A percentile compares a stretch with the other conserved stretches of the same genome.
phyloP scores from a whole-genome alignment of 2,113 vertebrate genomes.

The Terrapene triunguis region DNA sequence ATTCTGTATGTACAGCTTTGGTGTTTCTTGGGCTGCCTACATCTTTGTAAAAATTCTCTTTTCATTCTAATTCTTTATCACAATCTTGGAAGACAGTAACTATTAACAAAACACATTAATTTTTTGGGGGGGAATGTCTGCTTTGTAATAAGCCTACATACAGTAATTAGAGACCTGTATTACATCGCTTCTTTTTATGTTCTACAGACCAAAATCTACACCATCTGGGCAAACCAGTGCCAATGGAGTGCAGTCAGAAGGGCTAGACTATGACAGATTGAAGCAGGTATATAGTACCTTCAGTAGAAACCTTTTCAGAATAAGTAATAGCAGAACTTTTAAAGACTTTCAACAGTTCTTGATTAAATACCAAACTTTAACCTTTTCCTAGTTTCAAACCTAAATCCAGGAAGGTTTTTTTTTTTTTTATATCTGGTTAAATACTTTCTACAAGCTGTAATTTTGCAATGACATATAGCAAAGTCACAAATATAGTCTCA shows the following conservation, averaged over 20 bases:
- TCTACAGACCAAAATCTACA: constrained; percentile 94
- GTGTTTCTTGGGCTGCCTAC: constrained; percentile 54
- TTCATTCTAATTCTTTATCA: background rate
- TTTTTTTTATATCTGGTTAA: background rate
- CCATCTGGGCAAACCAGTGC: constrained; percentile 92
- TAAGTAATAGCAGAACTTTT: background rate
- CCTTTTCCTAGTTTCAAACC: background rate
- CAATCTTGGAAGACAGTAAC: background rate
- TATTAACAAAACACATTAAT: background rate
- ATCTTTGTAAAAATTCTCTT: background rate
- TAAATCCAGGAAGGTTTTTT: background rate
- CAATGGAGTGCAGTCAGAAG: constrained; percentile 95
- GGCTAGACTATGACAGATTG: constrained; percentile 95
- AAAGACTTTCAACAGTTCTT: background rate
- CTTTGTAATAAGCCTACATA: background rate
- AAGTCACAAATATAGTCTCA: background rate
- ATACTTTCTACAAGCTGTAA: background rate
- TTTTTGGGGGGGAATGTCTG: background rate
- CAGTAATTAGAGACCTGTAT: background rate
- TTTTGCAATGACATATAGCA: background rate
- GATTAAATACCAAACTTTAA: background rate
- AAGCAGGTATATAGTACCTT: constrained; percentile 88
- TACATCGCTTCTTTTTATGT: constrained; percentile 35
- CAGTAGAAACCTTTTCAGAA: background rate
- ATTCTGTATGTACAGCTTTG: constrained; percentile 23